Evolutionary conservation across 1,140 invertebrate genomes (phyloP).

Genomic region (Rhopalosiphum maidis): DNA sequence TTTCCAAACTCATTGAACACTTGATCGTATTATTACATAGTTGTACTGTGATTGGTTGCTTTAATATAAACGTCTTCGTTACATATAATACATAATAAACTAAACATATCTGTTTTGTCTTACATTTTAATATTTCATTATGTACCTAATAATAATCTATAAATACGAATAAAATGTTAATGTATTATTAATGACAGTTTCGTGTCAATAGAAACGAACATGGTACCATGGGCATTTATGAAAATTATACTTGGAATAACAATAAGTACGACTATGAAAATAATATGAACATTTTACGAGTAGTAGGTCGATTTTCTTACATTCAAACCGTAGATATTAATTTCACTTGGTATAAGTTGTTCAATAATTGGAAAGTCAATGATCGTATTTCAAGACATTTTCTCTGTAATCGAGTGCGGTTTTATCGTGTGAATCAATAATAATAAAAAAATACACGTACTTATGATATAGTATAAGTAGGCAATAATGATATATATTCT

Average conservation of each 20-base stretch:
- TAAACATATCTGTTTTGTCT: background rate
- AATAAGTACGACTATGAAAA: background rate
- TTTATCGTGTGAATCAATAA: constrained; percentile 29
- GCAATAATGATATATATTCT: background rate
- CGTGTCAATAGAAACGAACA: background rate
- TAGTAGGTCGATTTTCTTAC: constrained; percentile 1
- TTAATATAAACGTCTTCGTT: background rate
- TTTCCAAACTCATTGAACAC: too few species aligned
- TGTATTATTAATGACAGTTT: background rate
- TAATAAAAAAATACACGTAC: background rate
- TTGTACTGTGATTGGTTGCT: background rate
- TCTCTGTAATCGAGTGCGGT: background rate
- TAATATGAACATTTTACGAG: background rate
- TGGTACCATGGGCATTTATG: background rate
- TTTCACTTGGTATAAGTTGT: background rate
- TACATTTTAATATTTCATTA: background rate
- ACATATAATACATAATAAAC: background rate
- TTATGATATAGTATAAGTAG: background rate
- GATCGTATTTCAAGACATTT: constrained; percentile 19
- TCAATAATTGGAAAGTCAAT: constrained; percentile 25
- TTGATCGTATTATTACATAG: background rate
- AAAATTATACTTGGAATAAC: background rate
- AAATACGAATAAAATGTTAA: background rate
- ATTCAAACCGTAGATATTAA: background rate
- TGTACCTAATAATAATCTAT: background rate